Percentiles rank a stretch among this genome's conserved stretches.
phyloP scores from a whole-genome alignment of 1,140 invertebrate genomes.

The Gerris buenoi region DNA sequence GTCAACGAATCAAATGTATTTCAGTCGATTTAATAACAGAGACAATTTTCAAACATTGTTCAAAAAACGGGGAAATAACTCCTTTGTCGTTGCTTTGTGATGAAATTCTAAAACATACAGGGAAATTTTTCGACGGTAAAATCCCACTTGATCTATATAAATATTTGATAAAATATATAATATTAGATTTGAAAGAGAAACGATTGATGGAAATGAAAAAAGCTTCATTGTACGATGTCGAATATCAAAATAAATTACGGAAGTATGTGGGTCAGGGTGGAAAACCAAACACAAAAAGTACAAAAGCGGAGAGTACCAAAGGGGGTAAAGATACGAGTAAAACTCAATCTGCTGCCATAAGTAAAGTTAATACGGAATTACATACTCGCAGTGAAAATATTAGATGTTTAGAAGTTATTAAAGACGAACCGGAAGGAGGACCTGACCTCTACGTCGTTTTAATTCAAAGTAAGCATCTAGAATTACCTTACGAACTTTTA shows the following conservation, averaged over 20 bases:
- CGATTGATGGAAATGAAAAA: not conserved
- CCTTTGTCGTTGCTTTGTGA: not conserved
- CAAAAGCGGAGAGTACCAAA: not conserved
- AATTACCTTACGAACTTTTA: not conserved
- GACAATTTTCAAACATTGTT: not conserved
- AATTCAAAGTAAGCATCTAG: not conserved
- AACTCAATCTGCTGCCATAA: not conserved
- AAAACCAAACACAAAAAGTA: not conserved
- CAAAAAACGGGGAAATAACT: not conserved
- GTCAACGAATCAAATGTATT: not conserved
- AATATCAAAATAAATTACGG: not conserved
- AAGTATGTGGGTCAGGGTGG: not conserved
- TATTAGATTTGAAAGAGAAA: not conserved
- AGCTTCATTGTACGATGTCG: not conserved
- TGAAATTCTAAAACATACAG: not conserved
- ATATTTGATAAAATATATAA: slow-evolving; percentile 2
- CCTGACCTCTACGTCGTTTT: not conserved
- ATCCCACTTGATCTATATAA: not conserved
- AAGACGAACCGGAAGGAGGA: not conserved
- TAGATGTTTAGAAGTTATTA: not conserved
- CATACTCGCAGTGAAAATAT: not conserved
- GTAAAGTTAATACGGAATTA: not conserved
- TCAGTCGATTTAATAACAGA: not conserved
- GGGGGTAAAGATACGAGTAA: not conserved
- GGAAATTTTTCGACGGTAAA: not conserved